Conservation (phyloP, 2,888 invertebrate species). For the Pollenia amentaria region DNA sequence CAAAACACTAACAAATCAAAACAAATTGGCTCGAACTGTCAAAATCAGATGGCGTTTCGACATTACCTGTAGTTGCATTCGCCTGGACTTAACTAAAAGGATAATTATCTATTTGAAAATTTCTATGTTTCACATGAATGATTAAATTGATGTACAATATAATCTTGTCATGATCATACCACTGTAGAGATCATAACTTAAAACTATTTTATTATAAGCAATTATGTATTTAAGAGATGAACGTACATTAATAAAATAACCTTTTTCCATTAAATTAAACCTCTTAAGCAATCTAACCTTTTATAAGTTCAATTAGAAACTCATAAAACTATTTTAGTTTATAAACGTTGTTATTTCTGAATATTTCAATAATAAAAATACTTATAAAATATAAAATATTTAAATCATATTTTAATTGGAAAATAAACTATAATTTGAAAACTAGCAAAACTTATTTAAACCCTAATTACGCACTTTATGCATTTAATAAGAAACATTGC, state of each 20-base stretch:
- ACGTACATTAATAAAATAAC: background rate
- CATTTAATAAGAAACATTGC: constrained; percentile 23
- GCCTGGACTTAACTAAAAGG: too few relatives aligned
- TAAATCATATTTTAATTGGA: constrained; percentile 51
- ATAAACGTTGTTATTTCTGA: background rate
- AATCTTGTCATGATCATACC: too few relatives aligned
- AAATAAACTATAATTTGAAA: constrained; percentile 43
- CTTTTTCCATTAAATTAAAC: constrained; percentile 61
- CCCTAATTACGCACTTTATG: constrained; percentile 33
- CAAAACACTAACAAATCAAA: too few relatives aligned
- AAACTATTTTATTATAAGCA: background rate
- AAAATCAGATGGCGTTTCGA: too few relatives aligned
- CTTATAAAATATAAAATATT: constrained; percentile 4
- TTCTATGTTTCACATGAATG: too few relatives aligned
- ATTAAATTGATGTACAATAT: too few relatives aligned
- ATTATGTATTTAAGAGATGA: background rate
- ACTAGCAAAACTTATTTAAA: background rate
- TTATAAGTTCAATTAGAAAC: constrained; percentile 22
- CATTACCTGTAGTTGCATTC: too few relatives aligned
- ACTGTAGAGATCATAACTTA: constrained; percentile 22
- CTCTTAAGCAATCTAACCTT: constrained; percentile 58
- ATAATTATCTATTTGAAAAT: too few relatives aligned
- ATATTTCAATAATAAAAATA: background rate
- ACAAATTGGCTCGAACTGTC: too few relatives aligned
- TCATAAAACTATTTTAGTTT: constrained; percentile 1